Base-by-base conservation (phyloP, 2,113 vertebrate genomes). In the Delphinus delphis region DNA sequence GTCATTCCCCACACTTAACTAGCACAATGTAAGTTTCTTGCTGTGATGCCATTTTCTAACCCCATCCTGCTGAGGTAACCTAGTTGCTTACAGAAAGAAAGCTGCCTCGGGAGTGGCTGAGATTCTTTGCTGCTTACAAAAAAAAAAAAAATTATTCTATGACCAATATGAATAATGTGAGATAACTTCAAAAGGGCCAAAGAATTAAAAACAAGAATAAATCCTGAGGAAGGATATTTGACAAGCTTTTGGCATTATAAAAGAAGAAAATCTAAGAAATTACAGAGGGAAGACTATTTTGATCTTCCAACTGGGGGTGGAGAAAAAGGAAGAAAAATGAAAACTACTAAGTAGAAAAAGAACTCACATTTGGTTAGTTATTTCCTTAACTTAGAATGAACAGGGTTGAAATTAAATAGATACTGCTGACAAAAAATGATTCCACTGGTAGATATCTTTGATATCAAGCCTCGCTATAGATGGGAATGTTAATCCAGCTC, bases 131-230 rank as follows among this genome's bases (percentile, higher is more conserved):
- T 60, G 6, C 55, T 95, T 74, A 33, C 5, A 15, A 41, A 92
- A 60, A 92, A 67, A 82, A 82, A 88, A 82, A 88, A 62, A 86
- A 68, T 68, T 23, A 68, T 44, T 63, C 65, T 77, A 36, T 53
- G 44, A 92, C 53, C 60, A 67, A 12, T 17, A 14, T 28, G 44
- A 87, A 95, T 18, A 53, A 76, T 60, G 14, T 36, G 62, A 85
- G 21, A 79, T 73, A 71, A 73, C 28, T 73, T 81, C 41, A 84
- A 95, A 96, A 90, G 63, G 85, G 80, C 2, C n/a, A 73, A 90
- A 95, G 60, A 92, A 77, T 82, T 53, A 85, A 93, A 90, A 84
- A 53, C 11, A 92, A 83, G 74, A 83, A 67, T 36, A 85, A 92
- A 90, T 86, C 26, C 44, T 36, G 9, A 88, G 31, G 74, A 65